Evolutionary conservation across 2,888 invertebrate species (phyloP).

Genomic region (Maniola hyperantus): DNA sequence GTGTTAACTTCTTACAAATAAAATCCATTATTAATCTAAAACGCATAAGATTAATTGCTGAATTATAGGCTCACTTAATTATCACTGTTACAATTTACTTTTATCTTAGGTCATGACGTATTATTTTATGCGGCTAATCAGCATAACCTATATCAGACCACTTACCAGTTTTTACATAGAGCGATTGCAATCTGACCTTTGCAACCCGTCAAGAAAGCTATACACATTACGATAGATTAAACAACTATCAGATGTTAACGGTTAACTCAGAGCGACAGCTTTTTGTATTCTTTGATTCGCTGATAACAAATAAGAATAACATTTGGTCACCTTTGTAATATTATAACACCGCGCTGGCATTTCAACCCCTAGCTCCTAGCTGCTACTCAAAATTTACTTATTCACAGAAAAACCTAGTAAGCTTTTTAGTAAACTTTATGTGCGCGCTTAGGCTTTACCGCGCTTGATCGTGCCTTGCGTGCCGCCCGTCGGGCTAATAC

Average conservation of each 20-base stretch:
- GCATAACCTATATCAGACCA: constrained; percentile 8
- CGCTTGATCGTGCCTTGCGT: no score
- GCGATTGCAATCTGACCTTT: constrained; percentile 33
- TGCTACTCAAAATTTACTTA: no score
- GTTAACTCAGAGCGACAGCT: constrained; percentile 24
- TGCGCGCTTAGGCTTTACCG: no score
- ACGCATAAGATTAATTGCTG: neutral
- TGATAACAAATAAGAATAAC: no score
- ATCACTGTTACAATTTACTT: neutral
- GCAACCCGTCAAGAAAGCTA: constrained; percentile 27
- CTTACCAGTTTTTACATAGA: constrained; percentile 13
- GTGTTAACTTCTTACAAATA: no score
- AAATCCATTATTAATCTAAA: no score
- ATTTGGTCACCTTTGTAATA: no score
- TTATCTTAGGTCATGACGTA: neutral
- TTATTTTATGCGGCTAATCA: neutral
- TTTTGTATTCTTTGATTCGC: constrained; percentile 3
- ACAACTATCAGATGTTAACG: constrained; percentile 26
- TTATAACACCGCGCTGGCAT: no score
- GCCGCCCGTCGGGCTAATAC: no score
- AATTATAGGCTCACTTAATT: constrained; percentile 1
- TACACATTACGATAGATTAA: constrained; percentile 33
- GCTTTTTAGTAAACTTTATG: no score
- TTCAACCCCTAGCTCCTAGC: no score
- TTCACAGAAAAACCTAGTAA: no score